Evolutionary conservation across 2,797 vertebrate species (phyloP).

Genomic region (Orestias chungarensis): DNA sequence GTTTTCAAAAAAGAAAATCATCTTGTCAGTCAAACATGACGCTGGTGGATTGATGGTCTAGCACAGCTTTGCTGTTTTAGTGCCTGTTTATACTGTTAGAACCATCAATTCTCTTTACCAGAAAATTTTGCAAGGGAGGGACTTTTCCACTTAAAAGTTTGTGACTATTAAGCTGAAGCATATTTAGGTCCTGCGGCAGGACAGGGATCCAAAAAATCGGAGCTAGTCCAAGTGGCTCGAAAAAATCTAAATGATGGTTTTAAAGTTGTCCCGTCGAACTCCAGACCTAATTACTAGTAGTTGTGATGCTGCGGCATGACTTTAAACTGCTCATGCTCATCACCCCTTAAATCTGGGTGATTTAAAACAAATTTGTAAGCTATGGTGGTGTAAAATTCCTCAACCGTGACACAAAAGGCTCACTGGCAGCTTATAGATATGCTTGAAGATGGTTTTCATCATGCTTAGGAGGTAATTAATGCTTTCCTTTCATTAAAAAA

Average conservation of each 20-base stretch:
- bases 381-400: not conserved
- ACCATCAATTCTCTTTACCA: no score
- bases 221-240: not conserved
- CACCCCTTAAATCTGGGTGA: not conserved
- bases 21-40: no score
- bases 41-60: no score
- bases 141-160: no score
- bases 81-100: no score
- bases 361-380: not conserved
- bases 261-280: not conserved
- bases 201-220: not conserved
- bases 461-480: not conserved
- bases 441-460: not conserved
- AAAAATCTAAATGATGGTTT: not conserved
- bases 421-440: not conserved
- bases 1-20: no score
- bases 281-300: not conserved
- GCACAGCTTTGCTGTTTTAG: no score
- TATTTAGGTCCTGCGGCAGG: no score
- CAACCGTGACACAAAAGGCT: not conserved
- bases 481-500: not conserved
- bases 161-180: no score
- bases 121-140: no score
- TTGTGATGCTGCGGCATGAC: not conserved
- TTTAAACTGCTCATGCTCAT: not conserved